These are phyloP conservation scores for Bolinopsis microptera DNA, from an alignment of 37 sponge, comb jelly and placozoan genomes.

Conservation along the genomic window DNA sequence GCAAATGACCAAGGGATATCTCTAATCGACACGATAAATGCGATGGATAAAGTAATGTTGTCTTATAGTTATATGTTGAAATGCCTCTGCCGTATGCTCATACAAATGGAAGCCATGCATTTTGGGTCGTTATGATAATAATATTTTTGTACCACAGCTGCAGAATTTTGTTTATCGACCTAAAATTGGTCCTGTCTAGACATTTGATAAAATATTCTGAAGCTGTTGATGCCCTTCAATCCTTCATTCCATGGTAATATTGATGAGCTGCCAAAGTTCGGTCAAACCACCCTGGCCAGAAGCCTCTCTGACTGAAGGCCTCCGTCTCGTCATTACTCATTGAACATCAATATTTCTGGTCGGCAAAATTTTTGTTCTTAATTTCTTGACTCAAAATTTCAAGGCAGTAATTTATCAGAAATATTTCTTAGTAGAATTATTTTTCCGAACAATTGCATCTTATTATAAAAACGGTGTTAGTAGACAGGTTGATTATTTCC, in stretches of 20 bases:
- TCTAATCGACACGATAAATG: background rate
- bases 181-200: background rate
- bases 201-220: background rate
- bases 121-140: background rate
- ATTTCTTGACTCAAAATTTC: no score
- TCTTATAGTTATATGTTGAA: background rate
- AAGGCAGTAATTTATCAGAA: no score
- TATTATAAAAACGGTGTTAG: background rate
- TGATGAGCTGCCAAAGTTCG: background rate
- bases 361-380: no score
- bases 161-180: background rate
- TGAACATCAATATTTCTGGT: no score
- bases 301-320: no score
- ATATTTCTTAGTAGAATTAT: no score
- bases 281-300: no score
- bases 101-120: background rate
- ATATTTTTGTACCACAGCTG: background rate
- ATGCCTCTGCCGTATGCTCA: background rate
- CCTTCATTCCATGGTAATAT: background rate
- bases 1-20: background rate
- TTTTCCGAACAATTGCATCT: background rate
- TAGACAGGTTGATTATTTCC: background rate
- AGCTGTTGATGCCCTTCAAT: background rate
- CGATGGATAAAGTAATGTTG: no score
- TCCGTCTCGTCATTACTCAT: no score